phyloP scores from a whole-genome alignment of 2,888 invertebrate species.

The Tetramorium bicarinatum region DNA sequence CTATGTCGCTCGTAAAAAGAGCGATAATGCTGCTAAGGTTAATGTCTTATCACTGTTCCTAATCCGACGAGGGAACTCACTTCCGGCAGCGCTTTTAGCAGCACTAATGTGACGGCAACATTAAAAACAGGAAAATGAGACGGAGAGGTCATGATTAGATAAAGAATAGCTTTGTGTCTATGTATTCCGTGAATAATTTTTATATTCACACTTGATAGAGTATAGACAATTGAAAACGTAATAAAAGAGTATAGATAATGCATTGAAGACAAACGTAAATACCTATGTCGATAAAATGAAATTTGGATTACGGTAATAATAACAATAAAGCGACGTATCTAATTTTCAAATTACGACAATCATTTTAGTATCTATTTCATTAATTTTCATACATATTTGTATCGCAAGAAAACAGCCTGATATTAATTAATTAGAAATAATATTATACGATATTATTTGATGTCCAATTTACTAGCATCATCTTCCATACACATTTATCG shows the following conservation, averaged over 20 bases:
- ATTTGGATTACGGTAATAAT: not conserved
- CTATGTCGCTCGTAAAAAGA: constrained; percentile 46
- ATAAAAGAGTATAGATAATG: too few species aligned
- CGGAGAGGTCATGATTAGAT: constrained; percentile 41
- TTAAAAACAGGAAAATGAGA: constrained; percentile 36
- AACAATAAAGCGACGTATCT: not conserved
- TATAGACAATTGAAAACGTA: not conserved
- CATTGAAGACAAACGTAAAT: not conserved
- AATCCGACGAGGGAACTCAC: constrained; percentile 61
- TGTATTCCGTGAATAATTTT: not conserved
- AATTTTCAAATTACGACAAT: not conserved
- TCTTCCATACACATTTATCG: not conserved
- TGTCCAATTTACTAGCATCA: not conserved
- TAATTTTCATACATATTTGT: not conserved
- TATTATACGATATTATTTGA: not conserved
- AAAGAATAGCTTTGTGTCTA: constrained; percentile 9
- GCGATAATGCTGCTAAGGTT: constrained; percentile 13
- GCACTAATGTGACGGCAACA: constrained; percentile 10
- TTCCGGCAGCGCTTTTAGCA: constrained; percentile 64
- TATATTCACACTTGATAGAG: not conserved
- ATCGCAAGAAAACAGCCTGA: not conserved
- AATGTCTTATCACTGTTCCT: constrained; percentile 62
- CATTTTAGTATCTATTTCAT: not conserved
- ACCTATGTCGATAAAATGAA: not conserved
- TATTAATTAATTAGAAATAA: constrained; percentile 8